Percentiles rank a stretch among this genome's conserved stretches.
phyloP scores from a whole-genome alignment of 1,140 invertebrate genomes.

The Stenopsyche tienmushanensis region DNA sequence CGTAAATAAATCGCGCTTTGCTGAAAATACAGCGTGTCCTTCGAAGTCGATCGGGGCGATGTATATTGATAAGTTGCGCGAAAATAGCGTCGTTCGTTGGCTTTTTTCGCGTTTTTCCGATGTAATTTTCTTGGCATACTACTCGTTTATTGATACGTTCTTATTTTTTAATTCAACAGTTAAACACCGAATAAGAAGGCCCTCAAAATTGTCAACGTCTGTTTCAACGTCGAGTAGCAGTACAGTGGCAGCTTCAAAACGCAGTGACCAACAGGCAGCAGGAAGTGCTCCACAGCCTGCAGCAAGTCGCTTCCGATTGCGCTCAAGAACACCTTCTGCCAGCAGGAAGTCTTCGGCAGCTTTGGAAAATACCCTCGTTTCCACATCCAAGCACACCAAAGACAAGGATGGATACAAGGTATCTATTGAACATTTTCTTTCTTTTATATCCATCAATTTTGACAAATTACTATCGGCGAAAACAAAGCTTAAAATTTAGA shows the following conservation, averaged over 20 bases:
- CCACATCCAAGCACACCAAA: constrained; percentile 57
- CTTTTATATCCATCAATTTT: too few species aligned
- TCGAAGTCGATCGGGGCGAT: too few species aligned
- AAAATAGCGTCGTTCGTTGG: too few species aligned
- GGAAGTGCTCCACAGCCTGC: constrained; percentile 59
- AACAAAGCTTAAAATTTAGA: too few species aligned
- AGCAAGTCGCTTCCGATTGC: constrained; percentile 57
- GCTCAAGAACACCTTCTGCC: constrained; percentile 58
- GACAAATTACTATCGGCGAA: too few species aligned
- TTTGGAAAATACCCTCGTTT: constrained; percentile 60
- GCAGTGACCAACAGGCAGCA: constrained; percentile 30
- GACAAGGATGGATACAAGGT: constrained; percentile 67
- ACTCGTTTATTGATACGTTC: too few species aligned
- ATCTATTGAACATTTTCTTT: constrained; percentile 1
- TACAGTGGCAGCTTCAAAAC: constrained; percentile 22
- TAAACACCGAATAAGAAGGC: constrained; percentile 60
- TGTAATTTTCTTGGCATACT: too few species aligned
- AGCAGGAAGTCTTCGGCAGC: constrained; percentile 60
- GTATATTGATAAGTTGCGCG: too few species aligned
- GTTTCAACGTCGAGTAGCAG: constrained; percentile 50
- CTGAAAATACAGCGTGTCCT: too few species aligned
- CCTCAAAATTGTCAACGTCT: constrained; percentile 54
- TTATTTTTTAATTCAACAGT: too few species aligned
- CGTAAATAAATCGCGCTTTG: too few species aligned
- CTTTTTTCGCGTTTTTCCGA: too few species aligned